Base-by-base conservation (phyloP, 2,888 invertebrate species). In the Timema cristinae region DNA sequence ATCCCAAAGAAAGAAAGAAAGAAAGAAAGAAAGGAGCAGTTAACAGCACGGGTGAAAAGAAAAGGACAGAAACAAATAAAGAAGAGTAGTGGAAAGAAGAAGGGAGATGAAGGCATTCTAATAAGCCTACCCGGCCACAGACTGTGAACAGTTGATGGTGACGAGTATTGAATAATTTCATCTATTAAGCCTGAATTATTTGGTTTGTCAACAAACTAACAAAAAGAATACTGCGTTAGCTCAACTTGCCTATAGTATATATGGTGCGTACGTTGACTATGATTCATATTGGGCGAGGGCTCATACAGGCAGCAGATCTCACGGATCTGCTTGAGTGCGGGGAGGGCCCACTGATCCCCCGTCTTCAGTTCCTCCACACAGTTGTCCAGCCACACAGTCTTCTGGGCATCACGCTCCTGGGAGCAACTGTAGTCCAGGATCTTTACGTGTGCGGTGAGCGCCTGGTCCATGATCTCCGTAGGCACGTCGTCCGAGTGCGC, bases 391-490 rank as follows among this genome's bases (percentile, higher is more conserved):
- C 97, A 98, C 74, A 93, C 89, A 13, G 95, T 93, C 84, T 98
- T 98, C 83, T 97, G 97, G 11, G 94, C 92, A 83, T 98, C 97
- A 77, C 97, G 88, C 81, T 98, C 96, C 86, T 97, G 97, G 71
- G 97, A 96, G 84, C 97, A 98, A 81, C 96, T 97, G 82, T 97
- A 98, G 85, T 98, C 98, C 75, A 98, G 86, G 80, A 98, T 98
- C 86, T 98, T 98, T 13, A 97, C 94, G 80, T 98, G 95, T 75
- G 97, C 96, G 52, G 91, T 90, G 76, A 98, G 84, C 2, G 98
- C 97, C 81, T 97, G 97, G 82, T 98, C 98, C 89, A 98, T 93
- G 75, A 97, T 97, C 83, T 98, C 98, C 4, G 95, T 97, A 73
- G 95, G 93, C 72, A 97, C 95, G 83, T 98, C 97, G 78, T 95